Conservation (phyloP, 1,140 invertebrate species). For the Archivesica marissinica region DNA sequence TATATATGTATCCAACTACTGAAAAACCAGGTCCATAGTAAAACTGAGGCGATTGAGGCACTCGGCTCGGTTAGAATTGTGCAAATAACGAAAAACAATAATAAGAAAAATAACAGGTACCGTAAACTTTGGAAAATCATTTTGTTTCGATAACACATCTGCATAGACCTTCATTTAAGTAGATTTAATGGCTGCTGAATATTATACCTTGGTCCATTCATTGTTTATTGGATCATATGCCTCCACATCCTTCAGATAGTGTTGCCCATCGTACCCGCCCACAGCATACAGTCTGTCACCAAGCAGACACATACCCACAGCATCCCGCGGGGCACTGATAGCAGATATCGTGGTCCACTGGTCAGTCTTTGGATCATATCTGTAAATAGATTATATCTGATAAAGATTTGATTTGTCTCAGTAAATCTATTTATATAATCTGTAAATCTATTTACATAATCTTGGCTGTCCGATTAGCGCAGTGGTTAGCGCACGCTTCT, state of each 20-base stretch:
- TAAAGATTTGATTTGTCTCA: not conserved
- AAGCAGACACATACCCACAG: conserved; percentile 82
- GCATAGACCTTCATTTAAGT: too few relatives aligned
- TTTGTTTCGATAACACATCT: too few relatives aligned
- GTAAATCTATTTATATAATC: too few relatives aligned
- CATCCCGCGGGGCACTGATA: conserved; percentile 82
- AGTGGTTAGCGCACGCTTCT: not conserved
- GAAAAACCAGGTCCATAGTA: too few relatives aligned
- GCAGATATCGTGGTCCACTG: conserved; percentile 84
- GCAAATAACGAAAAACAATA: too few relatives aligned
- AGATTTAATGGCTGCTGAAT: too few relatives aligned
- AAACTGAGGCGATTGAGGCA: too few relatives aligned
- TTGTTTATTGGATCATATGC: conserved; percentile 83
- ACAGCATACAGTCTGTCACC: conserved; percentile 83
- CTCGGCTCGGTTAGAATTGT: too few relatives aligned
- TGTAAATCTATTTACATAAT: not conserved
- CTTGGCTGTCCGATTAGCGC: not conserved
- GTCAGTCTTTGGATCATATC: conserved; percentile 84
- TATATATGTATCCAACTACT: too few relatives aligned
- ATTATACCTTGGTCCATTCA: conserved; percentile 83
- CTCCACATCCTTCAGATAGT: conserved; percentile 83
- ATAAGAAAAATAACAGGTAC: too few relatives aligned
- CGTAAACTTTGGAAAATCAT: too few relatives aligned
- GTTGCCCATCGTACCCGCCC: conserved; percentile 83
- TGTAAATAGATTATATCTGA: conserved; percentile 40